Evolutionary conservation across 1,140 invertebrate genomes (phyloP).

Genomic region (Pseudomyrmex cubaensis): DNA sequence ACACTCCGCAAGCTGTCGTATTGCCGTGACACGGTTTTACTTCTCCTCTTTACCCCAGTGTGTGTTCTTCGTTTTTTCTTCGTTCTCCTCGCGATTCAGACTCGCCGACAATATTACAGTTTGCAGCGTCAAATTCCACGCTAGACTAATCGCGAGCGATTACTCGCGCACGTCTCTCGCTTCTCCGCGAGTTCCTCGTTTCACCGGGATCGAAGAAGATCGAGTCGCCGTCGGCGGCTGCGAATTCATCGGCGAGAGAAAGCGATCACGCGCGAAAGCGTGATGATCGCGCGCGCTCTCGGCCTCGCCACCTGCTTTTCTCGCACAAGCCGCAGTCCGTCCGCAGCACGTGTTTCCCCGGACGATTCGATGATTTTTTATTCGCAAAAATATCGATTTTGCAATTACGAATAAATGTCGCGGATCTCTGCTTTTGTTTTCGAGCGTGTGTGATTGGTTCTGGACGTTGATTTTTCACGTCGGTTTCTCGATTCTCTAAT

Average conservation of each 20-base stretch:
- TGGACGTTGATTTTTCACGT: not conserved
- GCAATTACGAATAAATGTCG: not conserved
- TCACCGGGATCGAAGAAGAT: not conserved
- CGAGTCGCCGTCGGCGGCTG: not conserved
- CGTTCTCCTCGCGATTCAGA: not conserved
- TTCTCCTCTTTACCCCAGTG: not conserved
- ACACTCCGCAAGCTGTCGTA: slow-evolving; percentile 51
- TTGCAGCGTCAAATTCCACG: not conserved
- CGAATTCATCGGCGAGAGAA: slow-evolving; percentile 14
- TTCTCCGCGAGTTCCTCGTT: not conserved
- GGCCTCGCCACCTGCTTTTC: slow-evolving; percentile 16
- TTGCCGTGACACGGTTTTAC: slow-evolving; percentile 27
- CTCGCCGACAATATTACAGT: not conserved
- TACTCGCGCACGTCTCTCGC: slow-evolving; percentile 11
- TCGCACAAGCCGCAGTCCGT: not conserved
- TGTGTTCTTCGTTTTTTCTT: not conserved
- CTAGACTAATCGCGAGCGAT: slow-evolving; percentile 27
- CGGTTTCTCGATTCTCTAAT: not conserved
- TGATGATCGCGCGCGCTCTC: slow-evolving; percentile 4
- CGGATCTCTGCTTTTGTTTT: too few species aligned
- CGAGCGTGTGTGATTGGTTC: not conserved
- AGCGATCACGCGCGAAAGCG: slow-evolving; percentile 14
- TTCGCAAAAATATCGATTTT: not conserved
- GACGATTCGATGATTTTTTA: not conserved
- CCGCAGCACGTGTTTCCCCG: slow-evolving; percentile 25